phyloP scores from a whole-genome alignment of 2,797 vertebrate species.

The Rhynchotus rufescens region DNA sequence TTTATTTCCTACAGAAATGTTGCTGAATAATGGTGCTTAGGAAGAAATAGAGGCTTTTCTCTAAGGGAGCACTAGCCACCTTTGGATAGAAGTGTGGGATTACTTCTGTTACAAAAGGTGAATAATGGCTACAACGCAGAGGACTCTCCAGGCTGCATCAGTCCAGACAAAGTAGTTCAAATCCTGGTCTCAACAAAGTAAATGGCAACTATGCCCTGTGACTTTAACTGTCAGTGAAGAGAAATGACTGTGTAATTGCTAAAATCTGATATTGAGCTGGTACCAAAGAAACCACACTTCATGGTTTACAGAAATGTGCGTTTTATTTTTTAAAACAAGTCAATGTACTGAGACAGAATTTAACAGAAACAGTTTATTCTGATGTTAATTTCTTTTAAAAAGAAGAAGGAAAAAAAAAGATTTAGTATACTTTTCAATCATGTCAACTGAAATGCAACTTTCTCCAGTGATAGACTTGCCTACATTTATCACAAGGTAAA shows the following conservation, averaged over 20 bases:
- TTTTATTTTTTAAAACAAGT: neutral
- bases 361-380: neutral
- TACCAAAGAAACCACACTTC: neutral
- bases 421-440: conserved; percentile 67
- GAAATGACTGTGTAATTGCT: neutral
- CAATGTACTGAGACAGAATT: neutral
- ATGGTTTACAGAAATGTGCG: neutral
- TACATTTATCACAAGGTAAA: conserved; percentile 69
- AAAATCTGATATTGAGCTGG: conserved; percentile 16
- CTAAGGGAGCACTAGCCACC: neutral
- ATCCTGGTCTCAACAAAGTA: conserved; percentile 30
- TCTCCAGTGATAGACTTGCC: conserved; percentile 53
- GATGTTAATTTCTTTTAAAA: neutral
- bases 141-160: neutral
- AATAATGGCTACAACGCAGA: neutral
- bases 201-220: conserved; percentile 24
- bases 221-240: conserved; percentile 43
- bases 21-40: neutral
- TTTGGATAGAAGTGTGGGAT: neutral
- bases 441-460: conserved; percentile 55
- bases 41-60: neutral
- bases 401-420: neutral
- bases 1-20: conserved; percentile 17
- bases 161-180: conserved; percentile 10
- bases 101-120: neutral